Percentiles rank a stretch among this genome's conserved stretches.
These are phyloP conservation scores for Erebia aethiops DNA, from an alignment of 2,888 invertebrate species.

Conservation along the genomic window DNA sequence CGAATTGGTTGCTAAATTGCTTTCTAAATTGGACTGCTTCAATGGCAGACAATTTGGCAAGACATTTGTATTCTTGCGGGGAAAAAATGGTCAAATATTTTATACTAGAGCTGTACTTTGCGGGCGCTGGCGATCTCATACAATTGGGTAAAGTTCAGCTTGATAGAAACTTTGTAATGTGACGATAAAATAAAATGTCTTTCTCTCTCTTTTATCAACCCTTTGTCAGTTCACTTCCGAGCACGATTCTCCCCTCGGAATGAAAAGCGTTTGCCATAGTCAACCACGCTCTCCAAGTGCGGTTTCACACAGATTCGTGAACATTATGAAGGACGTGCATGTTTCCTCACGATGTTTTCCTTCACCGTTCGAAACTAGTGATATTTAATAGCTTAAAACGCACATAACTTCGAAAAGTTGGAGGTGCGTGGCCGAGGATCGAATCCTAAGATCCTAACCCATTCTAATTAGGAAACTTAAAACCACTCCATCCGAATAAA, in stretches of 20 bases:
- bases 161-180: not conserved
- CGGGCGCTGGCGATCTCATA: constrained; percentile 1
- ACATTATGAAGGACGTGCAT: no score
- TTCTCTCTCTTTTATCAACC: no score
- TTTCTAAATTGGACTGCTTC: constrained; percentile 81
- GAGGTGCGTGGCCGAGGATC: no score
- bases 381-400: no score
- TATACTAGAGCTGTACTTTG: constrained; percentile 15
- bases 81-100: constrained; percentile 54
- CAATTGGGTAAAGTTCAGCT: not conserved
- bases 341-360: no score
- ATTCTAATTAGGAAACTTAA: constrained; percentile 5
- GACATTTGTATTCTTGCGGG: constrained; percentile 80
- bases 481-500: constrained; percentile 7
- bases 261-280: no score
- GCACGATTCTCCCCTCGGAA: no score
- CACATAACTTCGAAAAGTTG: no score
- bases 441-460: not conserved
- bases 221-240: no score
- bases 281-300: no score
- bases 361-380: no score
- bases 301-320: no score
- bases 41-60: constrained; percentile 81
- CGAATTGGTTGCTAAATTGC: constrained; percentile 81
- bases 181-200: not conserved